Percentiles rank a stretch among this genome's conserved stretches.
Evolutionary conservation across 1,140 invertebrate species (phyloP).

Genomic region (Pararge aegeria): DNA sequence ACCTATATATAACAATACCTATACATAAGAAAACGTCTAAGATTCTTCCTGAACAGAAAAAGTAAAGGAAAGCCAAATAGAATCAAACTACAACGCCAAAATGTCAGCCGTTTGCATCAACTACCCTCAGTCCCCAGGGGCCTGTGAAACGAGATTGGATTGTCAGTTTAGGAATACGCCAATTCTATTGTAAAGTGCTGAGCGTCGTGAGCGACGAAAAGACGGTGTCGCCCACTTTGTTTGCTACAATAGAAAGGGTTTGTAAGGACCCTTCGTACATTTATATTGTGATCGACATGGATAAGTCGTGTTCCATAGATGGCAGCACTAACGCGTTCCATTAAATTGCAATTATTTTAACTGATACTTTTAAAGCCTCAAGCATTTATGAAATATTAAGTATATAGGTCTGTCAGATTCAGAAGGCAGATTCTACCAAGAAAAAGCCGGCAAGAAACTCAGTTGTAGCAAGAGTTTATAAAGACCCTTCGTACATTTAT

Average conservation of each 20-base stretch:
- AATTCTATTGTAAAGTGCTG: constrained; percentile 24
- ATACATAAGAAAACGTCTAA: too few species aligned
- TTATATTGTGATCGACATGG: background rate
- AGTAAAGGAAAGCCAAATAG: background rate
- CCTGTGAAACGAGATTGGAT: constrained; percentile 26
- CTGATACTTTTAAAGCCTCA: too few species aligned
- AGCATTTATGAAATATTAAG: too few species aligned
- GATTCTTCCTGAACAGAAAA: too few species aligned
- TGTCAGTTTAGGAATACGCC: constrained; percentile 25
- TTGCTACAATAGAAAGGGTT: constrained; percentile 4
- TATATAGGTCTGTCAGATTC: too few species aligned
- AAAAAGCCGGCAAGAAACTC: too few species aligned
- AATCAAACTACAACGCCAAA: background rate
- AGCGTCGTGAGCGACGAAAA: constrained; percentile 9
- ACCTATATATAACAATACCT: too few species aligned
- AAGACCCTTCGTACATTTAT: background rate
- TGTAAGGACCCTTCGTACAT: background rate
- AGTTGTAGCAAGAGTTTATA: too few species aligned
- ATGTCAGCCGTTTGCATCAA: background rate
- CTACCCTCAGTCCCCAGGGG: constrained; percentile 7
- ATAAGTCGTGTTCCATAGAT: background rate
- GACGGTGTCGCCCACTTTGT: constrained; percentile 6
- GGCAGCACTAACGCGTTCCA: too few species aligned
- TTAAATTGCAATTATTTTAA: too few species aligned
- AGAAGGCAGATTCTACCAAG: too few species aligned